Evolutionary conservation across 1,140 invertebrate species (phyloP), one percentile per base, ranked within the genome.

Genomic region (Coenobita brevimanus): DNA sequence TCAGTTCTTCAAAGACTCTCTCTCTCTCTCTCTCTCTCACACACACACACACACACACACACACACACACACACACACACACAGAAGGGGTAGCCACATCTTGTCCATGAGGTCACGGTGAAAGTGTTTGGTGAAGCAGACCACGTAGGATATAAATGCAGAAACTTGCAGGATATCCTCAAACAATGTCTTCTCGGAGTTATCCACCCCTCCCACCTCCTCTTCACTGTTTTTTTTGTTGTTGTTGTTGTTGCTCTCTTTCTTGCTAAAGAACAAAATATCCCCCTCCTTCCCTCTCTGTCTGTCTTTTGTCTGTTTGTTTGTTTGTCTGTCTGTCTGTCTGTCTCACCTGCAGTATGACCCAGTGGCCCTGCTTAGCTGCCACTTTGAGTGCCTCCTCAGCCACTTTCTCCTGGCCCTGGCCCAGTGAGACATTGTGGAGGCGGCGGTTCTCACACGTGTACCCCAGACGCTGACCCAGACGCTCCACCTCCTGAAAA

Each of bases 81-180:
- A n/a, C n/a, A 94, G 89, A 89, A 92, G 93, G 43, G 97, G 96
- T 21, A 97, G 93, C 97, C 97, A 98, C 92, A 96, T 95, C 92
- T 98, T 98, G 87, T 98, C 95, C 89, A 98, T 92, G 33, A 99
- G 93, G 93, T 99, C 97, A 73, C 96, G 92, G 90, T 98, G 94
- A 91, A 97, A 99, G 90, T 96, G 95, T 92, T 98, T 99, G 0
- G 97, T 98, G 91, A 99, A 99, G 91, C 97, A 98, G 24, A 98
- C 98, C 1, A 98, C 96, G 92, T 99, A 99, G 0, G 98, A 99
- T 90, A 99, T 97, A 92, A 99, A 99, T n/a, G 98, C 97, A 57
- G 98, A 98, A 0, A 97, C 96, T 17, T 99, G 93, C 17, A 99
- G 93, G 27, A 98, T 96, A 93, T 99, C 98, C 41, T 98, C 98